These are phyloP conservation scores for Galemys pyrenaicus DNA, from an alignment of 2,113 vertebrate genomes.

Conservation along the genomic window DNA sequence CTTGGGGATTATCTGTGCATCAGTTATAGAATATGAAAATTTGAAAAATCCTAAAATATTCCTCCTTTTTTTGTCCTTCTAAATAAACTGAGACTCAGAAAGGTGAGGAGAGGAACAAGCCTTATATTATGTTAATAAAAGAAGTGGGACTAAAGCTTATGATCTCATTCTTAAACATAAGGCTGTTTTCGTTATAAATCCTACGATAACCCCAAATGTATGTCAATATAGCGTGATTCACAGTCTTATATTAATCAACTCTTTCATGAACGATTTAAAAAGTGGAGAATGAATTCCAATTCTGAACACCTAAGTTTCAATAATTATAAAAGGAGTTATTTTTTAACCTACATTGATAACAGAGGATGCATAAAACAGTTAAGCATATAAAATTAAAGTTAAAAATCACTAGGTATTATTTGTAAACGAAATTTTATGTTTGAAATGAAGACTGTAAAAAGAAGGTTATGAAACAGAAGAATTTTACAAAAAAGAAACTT, in stretches of 20 bases:
- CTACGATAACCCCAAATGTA: not conserved
- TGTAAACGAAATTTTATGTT: constrained; percentile 36
- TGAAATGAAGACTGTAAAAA: constrained; percentile 2
- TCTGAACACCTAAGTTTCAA: not conserved
- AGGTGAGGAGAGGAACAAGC: not conserved
- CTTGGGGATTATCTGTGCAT: not conserved
- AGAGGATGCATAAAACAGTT: not conserved
- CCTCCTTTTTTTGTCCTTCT: not conserved
- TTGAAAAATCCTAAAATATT: not conserved
- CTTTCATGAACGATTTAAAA: not conserved
- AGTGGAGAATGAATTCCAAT: not conserved
- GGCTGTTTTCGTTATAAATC: not conserved
- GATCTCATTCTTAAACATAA: not conserved
- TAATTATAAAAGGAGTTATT: not conserved
- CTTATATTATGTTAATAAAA: not conserved
- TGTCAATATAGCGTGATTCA: not conserved
- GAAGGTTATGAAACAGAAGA: not conserved
- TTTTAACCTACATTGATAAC: not conserved
- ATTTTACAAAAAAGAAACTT: not conserved
- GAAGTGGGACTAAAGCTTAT: not conserved
- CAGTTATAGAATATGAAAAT: not conserved
- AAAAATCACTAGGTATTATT: not conserved
- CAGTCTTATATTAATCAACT: not conserved
- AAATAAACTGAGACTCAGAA: not conserved
- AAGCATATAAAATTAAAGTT: not conserved